A percentile compares a stretch with the other conserved stretches of the same genome.
phyloP scores from a whole-genome alignment of 2,888 invertebrate species.

The Eueremaeus valkanovi region DNA sequence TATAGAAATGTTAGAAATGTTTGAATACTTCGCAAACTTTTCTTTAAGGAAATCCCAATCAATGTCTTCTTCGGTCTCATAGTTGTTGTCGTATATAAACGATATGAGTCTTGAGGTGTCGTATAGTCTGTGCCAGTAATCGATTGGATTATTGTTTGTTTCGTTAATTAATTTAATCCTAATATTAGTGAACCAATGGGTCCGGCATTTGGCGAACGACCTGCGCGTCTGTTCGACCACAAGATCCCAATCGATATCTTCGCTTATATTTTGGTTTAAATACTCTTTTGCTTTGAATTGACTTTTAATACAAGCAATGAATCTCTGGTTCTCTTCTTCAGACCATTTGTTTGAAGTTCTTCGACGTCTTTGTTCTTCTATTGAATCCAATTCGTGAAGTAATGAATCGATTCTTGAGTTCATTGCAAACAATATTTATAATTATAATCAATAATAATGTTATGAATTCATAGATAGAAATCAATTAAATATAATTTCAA shows the following conservation, averaged over 20 bases:
- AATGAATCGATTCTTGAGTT: not conserved
- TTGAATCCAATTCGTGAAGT: not conserved
- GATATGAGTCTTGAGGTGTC: conserved; percentile 3
- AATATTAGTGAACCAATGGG: not conserved
- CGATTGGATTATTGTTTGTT: not conserved
- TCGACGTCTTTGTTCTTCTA: not conserved
- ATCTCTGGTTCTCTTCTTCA: not conserved
- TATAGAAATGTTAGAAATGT: not conserved
- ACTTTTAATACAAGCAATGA: conserved; percentile 7
- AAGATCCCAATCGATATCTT: conserved; percentile 5
- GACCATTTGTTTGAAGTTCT: not conserved
- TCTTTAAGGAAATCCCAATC: conserved; percentile 29
- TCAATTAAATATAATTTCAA: no score
- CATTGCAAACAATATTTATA: not conserved
- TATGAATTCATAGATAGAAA: not conserved
- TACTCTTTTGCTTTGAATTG: not conserved
- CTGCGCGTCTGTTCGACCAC: not conserved
- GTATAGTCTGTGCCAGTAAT: not conserved
- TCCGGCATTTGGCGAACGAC: not conserved
- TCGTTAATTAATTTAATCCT: not conserved
- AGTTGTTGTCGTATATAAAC: not conserved
- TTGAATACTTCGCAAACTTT: conserved; percentile 10
- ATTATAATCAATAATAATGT: not conserved
- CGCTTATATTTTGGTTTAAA: not conserved
- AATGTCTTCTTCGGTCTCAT: not conserved